Evolutionary conservation across 1,140 invertebrate species (phyloP), one percentile per base, ranked within the genome.

Genomic region (Adelges cooleyi): DNA sequence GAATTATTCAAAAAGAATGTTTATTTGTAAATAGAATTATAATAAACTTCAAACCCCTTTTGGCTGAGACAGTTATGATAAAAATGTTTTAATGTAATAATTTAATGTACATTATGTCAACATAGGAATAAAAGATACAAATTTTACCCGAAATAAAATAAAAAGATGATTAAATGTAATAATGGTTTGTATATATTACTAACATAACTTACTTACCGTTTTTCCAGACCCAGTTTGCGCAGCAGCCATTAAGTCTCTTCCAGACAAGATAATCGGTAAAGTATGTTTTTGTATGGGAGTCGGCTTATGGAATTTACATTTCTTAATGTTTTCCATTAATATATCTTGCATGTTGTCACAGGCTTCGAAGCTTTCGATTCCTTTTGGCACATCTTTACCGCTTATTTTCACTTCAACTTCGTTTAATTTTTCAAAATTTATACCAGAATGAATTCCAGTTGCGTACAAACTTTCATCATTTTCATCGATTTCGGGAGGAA

Each of bases 141-240:
- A n/a, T n/a, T n/a, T n/a, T n/a, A n/a, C n/a, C n/a, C n/a, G n/a
- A n/a, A n/a, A n/a, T n/a, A n/a, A n/a, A n/a, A n/a, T n/a, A n/a
- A n/a, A n/a, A n/a, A n/a, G n/a, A n/a, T n/a, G n/a, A n/a, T n/a
- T n/a, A n/a, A n/a, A n/a, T n/a, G n/a, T n/a, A n/a, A n/a, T n/a
- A n/a, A n/a, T n/a, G n/a, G n/a, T n/a, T n/a, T n/a, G n/a, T n/a
- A n/a, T n/a, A n/a, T n/a, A n/a, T n/a, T n/a, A n/a, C n/a, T n/a
- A n/a, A n/a, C n/a, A n/a, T n/a, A n/a, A n/a, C n/a, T 53, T 53
- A 42, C 73, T 75, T 75, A 81, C 80, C n/a, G 92, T 96, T 81
- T 98, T 98, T 40, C 95, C 95, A 0, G 92, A 96, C 1, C 95
- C 95, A 42, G 95, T 98, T 76, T 98, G 94, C 0, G 95, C 94